Base-by-base conservation (phyloP, 2,113 vertebrate species). In the Oostethus manadensis region DNA sequence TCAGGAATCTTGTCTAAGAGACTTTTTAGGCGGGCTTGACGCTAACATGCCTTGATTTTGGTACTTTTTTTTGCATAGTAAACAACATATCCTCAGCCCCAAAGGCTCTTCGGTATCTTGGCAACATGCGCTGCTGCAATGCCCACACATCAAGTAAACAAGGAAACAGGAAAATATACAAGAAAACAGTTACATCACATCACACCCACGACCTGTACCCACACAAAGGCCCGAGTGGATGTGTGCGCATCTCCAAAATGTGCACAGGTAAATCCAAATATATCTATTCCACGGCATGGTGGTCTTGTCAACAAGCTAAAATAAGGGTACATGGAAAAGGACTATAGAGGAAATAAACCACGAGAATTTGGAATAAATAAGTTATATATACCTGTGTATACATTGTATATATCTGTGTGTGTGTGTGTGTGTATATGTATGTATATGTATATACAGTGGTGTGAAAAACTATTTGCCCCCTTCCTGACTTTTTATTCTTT, bases 71-170 rank as follows among this genome's bases (percentile, higher is more conserved):
- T 45, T n/a, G 45, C 56, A 53, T 72, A 66, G 26, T 35, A 20
- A 65, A 64, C 66, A 51, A 57, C 61, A 47, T 66, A 47, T 73
- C 45, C 66, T 71, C 45, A 51, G 5, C 63, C 48, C 50, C 46
- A 53, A 62, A 55, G 56, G 65, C 56, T 42, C 38, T 58, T 68
- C 67, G 59, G 65, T 72, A 58, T 47, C 78, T 83, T 79, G 80
- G 76, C 76, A 83, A 74, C 64, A 61, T 51, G 61, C 50, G 50
- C 61, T 26, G 62, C 68, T 61, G 66, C 46, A 57, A 74, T 80
- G 78, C 82, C 78, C 80, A 81, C 82, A 76, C 80, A 68, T 6
- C 48, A 63, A 68, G 50, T 78, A 83, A 83, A 86, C 68, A 80
- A 58, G 74, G 64, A 80, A 79, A 73, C 64, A 61, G 80, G 73